Percentiles rank a stretch among this genome's conserved stretches.
Evolutionary conservation across 2,888 invertebrate genomes (phyloP).

Genomic region (Formica aserva): DNA sequence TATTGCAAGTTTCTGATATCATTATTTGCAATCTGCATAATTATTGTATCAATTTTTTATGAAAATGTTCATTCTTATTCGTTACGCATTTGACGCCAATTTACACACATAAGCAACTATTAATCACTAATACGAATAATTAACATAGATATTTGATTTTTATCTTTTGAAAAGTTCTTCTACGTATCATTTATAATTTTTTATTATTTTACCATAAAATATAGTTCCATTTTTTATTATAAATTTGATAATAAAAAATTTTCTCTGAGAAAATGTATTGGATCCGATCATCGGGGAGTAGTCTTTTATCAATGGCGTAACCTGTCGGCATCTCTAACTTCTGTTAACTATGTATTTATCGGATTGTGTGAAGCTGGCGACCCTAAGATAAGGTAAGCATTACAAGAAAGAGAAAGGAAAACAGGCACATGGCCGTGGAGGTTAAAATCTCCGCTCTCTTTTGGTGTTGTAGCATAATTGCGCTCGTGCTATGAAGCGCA

Average conservation of each 20-base stretch:
- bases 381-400: slow-evolving; percentile 42
- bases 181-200: not conserved
- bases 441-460: slow-evolving; percentile 57
- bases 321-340: slow-evolving; percentile 18
- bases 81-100: not conserved
- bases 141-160: not conserved
- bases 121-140: not conserved
- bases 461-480: slow-evolving; percentile 70
- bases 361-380: slow-evolving; percentile 38
- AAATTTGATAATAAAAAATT: not conserved
- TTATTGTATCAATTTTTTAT: not conserved
- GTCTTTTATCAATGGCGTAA: not conserved
- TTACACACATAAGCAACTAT: not conserved
- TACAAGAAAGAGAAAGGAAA: not conserved
- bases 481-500: slow-evolving; percentile 70
- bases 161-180: not conserved
- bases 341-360: slow-evolving; percentile 34
- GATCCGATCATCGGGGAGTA: not conserved
- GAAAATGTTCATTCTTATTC: not conserved
- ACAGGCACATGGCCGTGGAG: slow-evolving; percentile 29
- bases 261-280: not conserved
- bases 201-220: not conserved
- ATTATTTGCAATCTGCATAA: not conserved
- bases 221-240: not conserved
- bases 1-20: not conserved